These are phyloP conservation scores for Rotaria magnacalcarata DNA, from an alignment of 2,888 invertebrate genomes.

Conservation along the genomic window DNA sequence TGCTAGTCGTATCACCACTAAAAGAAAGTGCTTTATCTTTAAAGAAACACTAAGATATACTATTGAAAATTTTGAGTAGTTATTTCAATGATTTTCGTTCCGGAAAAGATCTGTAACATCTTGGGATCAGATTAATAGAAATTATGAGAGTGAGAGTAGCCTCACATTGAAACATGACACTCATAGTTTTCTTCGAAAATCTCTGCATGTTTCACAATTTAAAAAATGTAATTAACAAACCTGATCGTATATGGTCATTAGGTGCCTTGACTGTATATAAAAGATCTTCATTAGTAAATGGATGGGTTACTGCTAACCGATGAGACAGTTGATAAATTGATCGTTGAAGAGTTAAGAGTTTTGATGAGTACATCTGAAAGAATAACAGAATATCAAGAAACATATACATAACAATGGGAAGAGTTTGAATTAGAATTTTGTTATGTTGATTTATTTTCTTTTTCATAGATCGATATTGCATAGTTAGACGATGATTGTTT, in stretches of 20 bases:
- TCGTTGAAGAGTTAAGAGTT: background rate
- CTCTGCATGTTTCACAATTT: no score
- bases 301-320: background rate
- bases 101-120: no score
- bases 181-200: no score
- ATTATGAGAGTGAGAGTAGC: no score
- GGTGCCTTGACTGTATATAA: background rate
- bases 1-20: no score
- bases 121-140: no score
- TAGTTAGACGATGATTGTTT: background rate
- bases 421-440: background rate
- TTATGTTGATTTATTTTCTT: background rate
- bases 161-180: no score
- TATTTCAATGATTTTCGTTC: no score
- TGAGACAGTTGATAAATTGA: background rate
- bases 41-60: no score
- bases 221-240: background rate
- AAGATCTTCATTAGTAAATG: conserved; percentile 27
- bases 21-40: no score
- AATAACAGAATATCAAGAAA: background rate
- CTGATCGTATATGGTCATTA: conserved; percentile 24
- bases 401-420: background rate
- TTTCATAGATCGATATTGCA: background rate
- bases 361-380: background rate
- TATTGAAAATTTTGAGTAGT: no score